These are phyloP conservation scores for Lasioglossum marginatum DNA, from an alignment of 2,888 invertebrate species.

Conservation along the genomic window DNA sequence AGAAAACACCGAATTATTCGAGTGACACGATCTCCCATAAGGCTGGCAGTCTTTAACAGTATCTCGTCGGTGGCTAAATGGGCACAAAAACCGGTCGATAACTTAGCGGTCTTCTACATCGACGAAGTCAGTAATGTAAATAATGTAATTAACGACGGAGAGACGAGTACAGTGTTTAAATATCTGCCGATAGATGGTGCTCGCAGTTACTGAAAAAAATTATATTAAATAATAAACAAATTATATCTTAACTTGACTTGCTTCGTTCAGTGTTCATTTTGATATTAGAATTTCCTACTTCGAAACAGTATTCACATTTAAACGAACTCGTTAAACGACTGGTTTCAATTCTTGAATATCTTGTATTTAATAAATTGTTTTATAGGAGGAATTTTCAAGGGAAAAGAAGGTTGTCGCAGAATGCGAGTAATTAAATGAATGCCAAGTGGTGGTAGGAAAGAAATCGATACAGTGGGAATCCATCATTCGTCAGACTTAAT, in stretches of 20 bases:
- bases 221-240: not conserved
- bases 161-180: not conserved
- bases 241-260: not conserved
- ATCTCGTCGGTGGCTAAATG: too few relatives aligned
- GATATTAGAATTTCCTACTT: not conserved
- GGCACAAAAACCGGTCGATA: too few relatives aligned
- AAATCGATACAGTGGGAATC: slow-evolving; percentile 6
- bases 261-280: not conserved
- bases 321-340: not conserved
- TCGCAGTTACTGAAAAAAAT: not conserved
- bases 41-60: too few relatives aligned
- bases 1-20: too few relatives aligned
- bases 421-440: not conserved
- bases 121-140: too few relatives aligned
- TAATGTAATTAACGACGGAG: not conserved
- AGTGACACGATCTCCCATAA: too few relatives aligned
- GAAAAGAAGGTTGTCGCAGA: not conserved
- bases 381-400: not conserved
- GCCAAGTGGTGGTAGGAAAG: not conserved
- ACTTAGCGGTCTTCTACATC: too few relatives aligned
- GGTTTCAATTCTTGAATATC: not conserved
- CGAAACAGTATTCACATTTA: not conserved
- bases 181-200: not conserved
- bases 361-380: not conserved
- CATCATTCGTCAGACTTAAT: not conserved